Percentiles rank a stretch among this genome's conserved stretches.
These are phyloP conservation scores for Lepidotrigona ventralis DNA, from an alignment of 1,140 invertebrate genomes.

Conservation along the genomic window DNA sequence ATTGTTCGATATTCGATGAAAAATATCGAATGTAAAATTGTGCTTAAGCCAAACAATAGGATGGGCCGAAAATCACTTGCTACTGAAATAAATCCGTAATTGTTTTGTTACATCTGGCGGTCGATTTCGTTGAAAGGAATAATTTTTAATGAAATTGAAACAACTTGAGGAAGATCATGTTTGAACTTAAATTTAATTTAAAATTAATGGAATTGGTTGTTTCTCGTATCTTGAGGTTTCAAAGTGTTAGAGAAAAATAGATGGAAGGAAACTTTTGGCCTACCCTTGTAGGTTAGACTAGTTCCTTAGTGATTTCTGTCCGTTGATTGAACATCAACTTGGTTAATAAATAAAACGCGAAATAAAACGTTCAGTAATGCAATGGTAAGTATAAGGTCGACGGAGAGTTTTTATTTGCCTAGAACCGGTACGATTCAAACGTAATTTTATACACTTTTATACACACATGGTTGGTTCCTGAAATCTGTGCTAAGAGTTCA, in stretches of 20 bases:
- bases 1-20: not conserved
- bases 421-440: constrained; percentile 2
- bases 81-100: too few species aligned
- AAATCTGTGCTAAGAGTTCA: constrained; percentile 4
- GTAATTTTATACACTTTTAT: not conserved
- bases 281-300: too few species aligned
- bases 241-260: too few species aligned
- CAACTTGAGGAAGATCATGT: too few species aligned
- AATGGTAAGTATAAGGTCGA: not conserved
- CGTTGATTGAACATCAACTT: not conserved
- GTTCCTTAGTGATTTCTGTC: not conserved
- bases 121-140: too few species aligned
- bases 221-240: too few species aligned
- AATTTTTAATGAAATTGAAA: too few species aligned
- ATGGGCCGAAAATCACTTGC: too few species aligned
- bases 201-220: too few species aligned
- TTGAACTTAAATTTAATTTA: too few species aligned
- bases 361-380: not conserved
- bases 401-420: not conserved
- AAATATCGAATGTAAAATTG: not conserved
- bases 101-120: too few species aligned
- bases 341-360: not conserved
- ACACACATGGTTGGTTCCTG: not conserved
- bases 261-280: too few species aligned
- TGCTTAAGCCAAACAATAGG: not conserved